These are phyloP conservation scores for Dendroctonus valens DNA, from an alignment of 1,140 invertebrate genomes.

Conservation along the genomic window DNA sequence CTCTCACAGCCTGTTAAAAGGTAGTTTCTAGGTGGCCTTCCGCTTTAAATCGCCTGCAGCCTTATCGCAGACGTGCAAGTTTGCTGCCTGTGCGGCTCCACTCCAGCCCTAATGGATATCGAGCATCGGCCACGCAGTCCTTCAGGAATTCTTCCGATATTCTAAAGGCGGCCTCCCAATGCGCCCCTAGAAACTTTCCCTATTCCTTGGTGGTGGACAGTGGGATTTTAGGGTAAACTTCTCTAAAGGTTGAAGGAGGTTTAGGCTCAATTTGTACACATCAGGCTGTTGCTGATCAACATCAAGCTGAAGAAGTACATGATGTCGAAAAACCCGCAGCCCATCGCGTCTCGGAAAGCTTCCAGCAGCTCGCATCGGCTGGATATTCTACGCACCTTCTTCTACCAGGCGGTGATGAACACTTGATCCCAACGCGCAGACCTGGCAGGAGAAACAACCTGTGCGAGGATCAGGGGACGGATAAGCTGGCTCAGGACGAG, in stretches of 20 bases:
- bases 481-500: conserved; percentile 31
- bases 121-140: conserved; percentile 70
- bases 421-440: conserved; percentile 41
- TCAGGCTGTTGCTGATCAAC: conserved; percentile 69
- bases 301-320: conserved; percentile 64
- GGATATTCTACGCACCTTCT: conserved; percentile 72
- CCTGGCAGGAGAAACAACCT: conserved; percentile 32
- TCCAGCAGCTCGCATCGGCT: conserved; percentile 60
- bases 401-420: conserved; percentile 61
- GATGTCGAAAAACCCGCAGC: conserved; percentile 62
- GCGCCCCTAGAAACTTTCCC: conserved; percentile 65
- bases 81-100: conserved; percentile 74
- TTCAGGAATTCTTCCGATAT: conserved; percentile 70
- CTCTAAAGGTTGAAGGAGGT: background rate
- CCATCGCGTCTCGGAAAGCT: conserved; percentile 52
- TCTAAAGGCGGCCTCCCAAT: conserved; percentile 62
- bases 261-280: background rate
- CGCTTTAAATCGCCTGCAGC: conserved; percentile 73
- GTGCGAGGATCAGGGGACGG: conserved; percentile 18
- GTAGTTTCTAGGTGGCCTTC: conserved; percentile 67
- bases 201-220: conserved; percentile 59
- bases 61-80: conserved; percentile 73
- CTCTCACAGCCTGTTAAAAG: background rate
- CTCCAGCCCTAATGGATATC: conserved; percentile 68
- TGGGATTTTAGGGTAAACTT: conserved; percentile 63